These are phyloP conservation scores for Lacerta agilis DNA, from an alignment of 2,797 vertebrate species.

Conservation along the genomic window DNA sequence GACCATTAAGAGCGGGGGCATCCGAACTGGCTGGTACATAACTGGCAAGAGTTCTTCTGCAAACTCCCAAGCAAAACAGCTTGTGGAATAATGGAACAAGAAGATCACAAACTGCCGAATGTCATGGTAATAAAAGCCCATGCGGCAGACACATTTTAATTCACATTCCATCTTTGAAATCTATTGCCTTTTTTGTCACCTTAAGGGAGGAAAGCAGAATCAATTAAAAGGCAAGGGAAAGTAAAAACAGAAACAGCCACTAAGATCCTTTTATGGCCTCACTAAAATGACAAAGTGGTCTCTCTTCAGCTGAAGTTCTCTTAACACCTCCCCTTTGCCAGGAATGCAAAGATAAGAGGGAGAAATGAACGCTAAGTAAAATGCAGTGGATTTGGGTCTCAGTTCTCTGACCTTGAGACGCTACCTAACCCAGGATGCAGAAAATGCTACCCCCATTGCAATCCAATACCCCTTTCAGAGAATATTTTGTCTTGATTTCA, in stretches of 20 bases:
- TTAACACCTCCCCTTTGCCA: conserved; percentile 1
- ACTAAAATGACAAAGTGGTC: conserved; percentile 35
- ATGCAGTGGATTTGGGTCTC: too few relatives aligned
- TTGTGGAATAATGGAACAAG: neutral
- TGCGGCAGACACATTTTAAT: conserved; percentile 42
- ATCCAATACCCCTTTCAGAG: too few relatives aligned
- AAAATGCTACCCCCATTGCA: too few relatives aligned
- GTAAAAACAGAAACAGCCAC: conserved; percentile 49
- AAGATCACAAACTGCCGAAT: neutral
- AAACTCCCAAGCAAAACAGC: conserved; percentile 25
- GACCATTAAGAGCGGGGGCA: neutral
- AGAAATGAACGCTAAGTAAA: conserved; percentile 2
- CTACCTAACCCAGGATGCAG: too few relatives aligned
- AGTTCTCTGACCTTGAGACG: too few relatives aligned
- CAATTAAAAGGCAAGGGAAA: conserved; percentile 60
- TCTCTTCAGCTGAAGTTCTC: conserved; percentile 1
- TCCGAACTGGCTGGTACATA: neutral
- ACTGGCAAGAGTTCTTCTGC: neutral
- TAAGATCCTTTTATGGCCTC: conserved; percentile 9
- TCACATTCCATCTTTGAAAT: conserved; percentile 51
- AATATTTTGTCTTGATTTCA: too few relatives aligned
- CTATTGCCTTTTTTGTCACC: conserved; percentile 50
- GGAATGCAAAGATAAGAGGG: neutral
- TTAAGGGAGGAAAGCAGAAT: conserved; percentile 56
- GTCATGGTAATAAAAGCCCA: conserved; percentile 22